Evolutionary conservation across 2,113 vertebrate species (phyloP).

Genomic region (Xiphias gladius): DNA sequence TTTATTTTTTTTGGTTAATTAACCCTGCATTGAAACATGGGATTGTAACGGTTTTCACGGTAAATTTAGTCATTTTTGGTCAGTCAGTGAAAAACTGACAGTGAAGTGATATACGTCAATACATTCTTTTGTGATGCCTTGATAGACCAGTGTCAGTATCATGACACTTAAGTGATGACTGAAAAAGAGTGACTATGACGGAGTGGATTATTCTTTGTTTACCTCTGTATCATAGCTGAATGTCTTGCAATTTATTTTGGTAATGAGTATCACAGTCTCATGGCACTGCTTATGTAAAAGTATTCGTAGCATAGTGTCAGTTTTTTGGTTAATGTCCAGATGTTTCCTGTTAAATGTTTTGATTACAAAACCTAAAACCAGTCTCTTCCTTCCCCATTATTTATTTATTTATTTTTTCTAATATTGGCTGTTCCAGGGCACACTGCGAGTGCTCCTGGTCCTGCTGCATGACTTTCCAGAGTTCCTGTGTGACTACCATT

Average conservation of each 20-base stretch:
- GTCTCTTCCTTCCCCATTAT: too few species aligned
- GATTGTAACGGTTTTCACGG: background rate
- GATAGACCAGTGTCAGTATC: background rate
- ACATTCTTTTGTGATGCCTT: background rate
- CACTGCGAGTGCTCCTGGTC: conserved; percentile 96
- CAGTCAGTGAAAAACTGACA: background rate
- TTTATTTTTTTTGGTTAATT: too few species aligned
- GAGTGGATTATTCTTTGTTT: too few species aligned
- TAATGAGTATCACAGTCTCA: too few species aligned
- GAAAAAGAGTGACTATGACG: too few species aligned
- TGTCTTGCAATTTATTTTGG: too few species aligned
- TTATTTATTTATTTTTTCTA: background rate
- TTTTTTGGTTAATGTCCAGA: background rate
- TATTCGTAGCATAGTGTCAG: background rate
- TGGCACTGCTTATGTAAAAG: background rate
- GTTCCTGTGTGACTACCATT: conserved; percentile 99
- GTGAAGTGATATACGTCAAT: background rate
- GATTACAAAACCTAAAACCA: background rate
- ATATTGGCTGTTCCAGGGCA: conserved; percentile 86
- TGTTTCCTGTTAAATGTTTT: background rate
- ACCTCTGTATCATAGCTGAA: too few species aligned
- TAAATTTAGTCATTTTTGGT: background rate
- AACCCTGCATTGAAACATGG: background rate
- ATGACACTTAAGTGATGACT: too few species aligned
- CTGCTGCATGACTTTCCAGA: conserved; percentile 98